Percentiles rank a stretch among this genome's conserved stretches.
Conservation (phyloP, 2,797 vertebrate genomes). For the Pelobates cultripes region DNA sequence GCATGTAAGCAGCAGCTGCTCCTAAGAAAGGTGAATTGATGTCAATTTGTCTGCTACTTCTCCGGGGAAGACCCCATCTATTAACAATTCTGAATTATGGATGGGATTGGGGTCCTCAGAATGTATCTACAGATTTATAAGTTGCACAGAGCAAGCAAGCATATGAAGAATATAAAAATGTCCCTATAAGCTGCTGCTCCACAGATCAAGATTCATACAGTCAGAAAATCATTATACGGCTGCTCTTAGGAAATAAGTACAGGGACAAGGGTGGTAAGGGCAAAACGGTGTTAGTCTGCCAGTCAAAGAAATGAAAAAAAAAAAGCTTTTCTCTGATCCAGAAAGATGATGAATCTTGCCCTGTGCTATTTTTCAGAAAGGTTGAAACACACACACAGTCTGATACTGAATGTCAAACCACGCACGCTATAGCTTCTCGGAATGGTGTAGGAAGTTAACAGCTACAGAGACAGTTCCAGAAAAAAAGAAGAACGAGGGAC, state of each 20-base stretch:
- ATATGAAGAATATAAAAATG: no score
- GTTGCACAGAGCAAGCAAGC: no score
- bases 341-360: background rate
- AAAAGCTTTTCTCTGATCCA: no score
- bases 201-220: background rate
- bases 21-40: no score
- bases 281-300: background rate
- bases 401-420: background rate
- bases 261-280: background rate
- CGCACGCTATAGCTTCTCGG: background rate
- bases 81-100: no score
- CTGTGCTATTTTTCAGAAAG: background rate
- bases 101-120: no score
- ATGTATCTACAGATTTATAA: no score
- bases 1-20: no score
- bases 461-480: background rate
- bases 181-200: background rate
- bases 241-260: background rate
- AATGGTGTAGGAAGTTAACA: background rate
- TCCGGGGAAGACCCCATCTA: no score
- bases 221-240: background rate
- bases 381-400: background rate
- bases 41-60: no score
- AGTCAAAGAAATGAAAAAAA: background rate
- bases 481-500: background rate